A percentile compares a stretch with the other conserved stretches of the same genome.
phyloP scores from a whole-genome alignment of 2,797 vertebrate genomes.

The Enteromius thamalakanensis region DNA sequence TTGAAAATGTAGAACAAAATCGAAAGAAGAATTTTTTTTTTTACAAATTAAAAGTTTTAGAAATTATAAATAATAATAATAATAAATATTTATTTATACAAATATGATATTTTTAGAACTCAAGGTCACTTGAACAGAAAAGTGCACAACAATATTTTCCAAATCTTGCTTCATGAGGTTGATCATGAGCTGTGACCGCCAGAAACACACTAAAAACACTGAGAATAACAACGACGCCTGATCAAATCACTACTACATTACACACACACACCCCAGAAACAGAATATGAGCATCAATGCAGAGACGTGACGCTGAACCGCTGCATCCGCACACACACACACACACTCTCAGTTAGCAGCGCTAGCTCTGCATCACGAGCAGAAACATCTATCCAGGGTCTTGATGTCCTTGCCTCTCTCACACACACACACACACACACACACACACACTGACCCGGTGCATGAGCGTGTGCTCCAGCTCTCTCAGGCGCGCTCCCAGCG shows the following conservation, averaged over 20 bases:
- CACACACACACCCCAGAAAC: not conserved
- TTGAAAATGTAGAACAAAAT: too few relatives aligned
- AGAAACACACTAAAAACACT: not conserved
- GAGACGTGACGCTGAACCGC: slow-evolving; percentile 1
- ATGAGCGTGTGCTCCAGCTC: slow-evolving; percentile 93
- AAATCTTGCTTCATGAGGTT: not conserved
- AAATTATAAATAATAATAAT: not conserved
- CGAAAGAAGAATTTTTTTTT: too few relatives aligned
- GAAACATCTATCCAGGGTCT: slow-evolving; percentile 78
- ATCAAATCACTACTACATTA: not conserved
- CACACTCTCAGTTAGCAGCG: not conserved
- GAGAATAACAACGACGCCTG: not conserved
- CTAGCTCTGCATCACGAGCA: slow-evolving; percentile 53
- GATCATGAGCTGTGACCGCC: not conserved
- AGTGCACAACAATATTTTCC: not conserved
- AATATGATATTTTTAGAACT: too few relatives aligned
- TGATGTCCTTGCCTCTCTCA: slow-evolving; percentile 90
- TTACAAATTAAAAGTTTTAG: too few relatives aligned
- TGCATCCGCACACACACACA: slow-evolving; percentile 72
- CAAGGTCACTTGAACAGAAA: not conserved
- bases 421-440: slow-evolving; percentile 69
- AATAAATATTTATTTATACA: not conserved
- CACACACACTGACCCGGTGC: slow-evolving; percentile 83
- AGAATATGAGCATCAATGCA: not conserved
- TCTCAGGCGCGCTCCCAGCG: slow-evolving; percentile 87